phyloP scores from a whole-genome alignment of 1,140 invertebrate species.

The Cataglyphis hispanica region DNA sequence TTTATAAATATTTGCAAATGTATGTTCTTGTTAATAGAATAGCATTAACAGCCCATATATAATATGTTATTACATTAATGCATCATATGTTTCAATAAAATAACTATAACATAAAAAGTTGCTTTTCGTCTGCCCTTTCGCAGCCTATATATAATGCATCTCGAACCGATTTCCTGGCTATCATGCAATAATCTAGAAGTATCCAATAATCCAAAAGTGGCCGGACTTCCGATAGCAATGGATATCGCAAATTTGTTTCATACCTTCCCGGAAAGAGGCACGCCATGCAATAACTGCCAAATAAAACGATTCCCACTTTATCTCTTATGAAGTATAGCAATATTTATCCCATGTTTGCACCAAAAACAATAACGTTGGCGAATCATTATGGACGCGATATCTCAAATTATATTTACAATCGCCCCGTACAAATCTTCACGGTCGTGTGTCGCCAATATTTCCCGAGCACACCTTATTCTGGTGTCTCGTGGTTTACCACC shows the following conservation, averaged over 20 bases:
- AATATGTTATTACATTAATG: neutral
- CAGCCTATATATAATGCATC: neutral
- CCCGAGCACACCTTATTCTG: slow-evolving; percentile 16
- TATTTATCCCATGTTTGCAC: no score
- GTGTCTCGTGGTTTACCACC: neutral
- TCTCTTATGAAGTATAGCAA: neutral
- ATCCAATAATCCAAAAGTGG: neutral
- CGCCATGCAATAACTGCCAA: neutral
- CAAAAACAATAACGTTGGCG: neutral
- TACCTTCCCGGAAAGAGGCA: neutral
- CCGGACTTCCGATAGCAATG: neutral
- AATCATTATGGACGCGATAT: neutral
- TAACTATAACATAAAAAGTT: neutral
- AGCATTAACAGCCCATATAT: neutral
- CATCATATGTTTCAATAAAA: neutral
- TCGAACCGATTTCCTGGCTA: slow-evolving; percentile 28
- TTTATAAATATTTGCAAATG: neutral
- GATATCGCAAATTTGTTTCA: slow-evolving; percentile 9
- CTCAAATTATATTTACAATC: neutral
- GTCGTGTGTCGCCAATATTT: neutral
- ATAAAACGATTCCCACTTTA: neutral
- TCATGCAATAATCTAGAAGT: slow-evolving; percentile 36
- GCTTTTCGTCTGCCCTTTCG: neutral
- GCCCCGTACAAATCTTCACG: neutral
- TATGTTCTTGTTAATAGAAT: neutral